Base-by-base conservation (phyloP, 2,888 invertebrate species). In the Salticus scenicus region DNA sequence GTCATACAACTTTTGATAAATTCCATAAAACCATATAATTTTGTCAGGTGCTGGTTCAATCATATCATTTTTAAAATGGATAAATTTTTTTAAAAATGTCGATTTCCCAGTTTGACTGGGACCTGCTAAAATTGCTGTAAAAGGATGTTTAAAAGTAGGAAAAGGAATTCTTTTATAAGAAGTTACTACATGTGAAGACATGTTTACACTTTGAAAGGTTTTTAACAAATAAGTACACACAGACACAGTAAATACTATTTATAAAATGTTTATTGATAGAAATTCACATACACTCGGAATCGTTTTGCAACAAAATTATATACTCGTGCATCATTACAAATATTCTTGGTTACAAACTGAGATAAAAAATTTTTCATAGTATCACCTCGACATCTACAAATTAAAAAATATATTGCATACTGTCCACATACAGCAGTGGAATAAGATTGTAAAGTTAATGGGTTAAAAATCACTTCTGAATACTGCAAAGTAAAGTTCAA, bases 1-100 rank as follows among this genome's bases (percentile, higher is more conserved):
- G 75, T 28, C 51, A 67, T n/a, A 75, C 75, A 4, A 27, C n/a
- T 1, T 69, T 82, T 41, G 70, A 75, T 14, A 74, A n/a, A 10
- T 73, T 17, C 0, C 14, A 20, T 1, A n/a, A n/a, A n/a, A n/a
- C n/a, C n/a, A n/a, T n/a, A n/a, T n/a, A n/a, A n/a, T n/a, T n/a
- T n/a, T n/a, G n/a, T n/a, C n/a, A n/a, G n/a, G n/a, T n/a, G n/a
- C n/a, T n/a, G n/a, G n/a, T n/a, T n/a, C n/a, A n/a, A 76, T 24
- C 1, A n/a, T 0, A 4, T 76, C 28, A 37, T 41, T 27, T 30
- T 76, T 76, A 14, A n/a, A n/a, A n/a, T n/a, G n/a, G n/a, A n/a
- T n/a, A n/a, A n/a, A 67, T 67, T 67, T 33, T 30, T 33, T 67
- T 14, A 33, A 4, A n/a, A 1, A 67, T 30, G 12, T 27, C 12